These are phyloP conservation scores for Nasonovia ribisnigri DNA, from an alignment of 2,888 invertebrate species.

Conservation along the genomic window DNA sequence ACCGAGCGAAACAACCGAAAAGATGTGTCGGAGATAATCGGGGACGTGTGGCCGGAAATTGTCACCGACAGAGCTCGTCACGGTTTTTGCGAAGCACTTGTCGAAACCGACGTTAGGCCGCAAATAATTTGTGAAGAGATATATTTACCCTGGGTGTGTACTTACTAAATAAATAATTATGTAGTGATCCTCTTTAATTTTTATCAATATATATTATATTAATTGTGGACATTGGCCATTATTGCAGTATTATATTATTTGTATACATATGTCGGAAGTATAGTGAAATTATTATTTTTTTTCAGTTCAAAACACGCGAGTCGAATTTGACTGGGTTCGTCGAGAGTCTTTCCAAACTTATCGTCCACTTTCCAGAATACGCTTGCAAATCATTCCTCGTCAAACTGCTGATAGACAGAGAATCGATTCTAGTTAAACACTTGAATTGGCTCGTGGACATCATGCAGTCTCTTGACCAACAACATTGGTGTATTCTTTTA, in stretches of 20 bases:
- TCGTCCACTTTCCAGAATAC: slow-evolving; percentile 43
- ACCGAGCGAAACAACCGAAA: background rate
- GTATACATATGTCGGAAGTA: background rate
- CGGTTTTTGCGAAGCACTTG: slow-evolving; percentile 43
- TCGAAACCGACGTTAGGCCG: background rate
- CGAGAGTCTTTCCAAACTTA: slow-evolving; percentile 45
- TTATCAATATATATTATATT: background rate
- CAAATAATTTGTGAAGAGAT: slow-evolving; percentile 34
- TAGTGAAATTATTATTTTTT: background rate
- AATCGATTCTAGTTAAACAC: slow-evolving; percentile 56
- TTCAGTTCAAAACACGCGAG: slow-evolving; percentile 41
- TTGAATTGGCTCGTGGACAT: slow-evolving; percentile 47
- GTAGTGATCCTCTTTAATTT: background rate
- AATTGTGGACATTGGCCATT: background rate
- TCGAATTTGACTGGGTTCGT: slow-evolving; percentile 45
- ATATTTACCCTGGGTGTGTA: slow-evolving; percentile 49
- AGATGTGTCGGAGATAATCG: slow-evolving; percentile 29
- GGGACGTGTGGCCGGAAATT: slow-evolving; percentile 40
- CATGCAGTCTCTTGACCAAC: slow-evolving; percentile 34
- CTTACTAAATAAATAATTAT: background rate
- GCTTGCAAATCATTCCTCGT: slow-evolving; percentile 50
- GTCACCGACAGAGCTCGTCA: slow-evolving; percentile 44
- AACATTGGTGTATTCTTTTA: slow-evolving; percentile 47
- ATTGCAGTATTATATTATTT: background rate
- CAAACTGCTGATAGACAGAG: slow-evolving; percentile 32